Conservation (phyloP, 2,888 invertebrate species). For the Geotrupes spiniger region DNA sequence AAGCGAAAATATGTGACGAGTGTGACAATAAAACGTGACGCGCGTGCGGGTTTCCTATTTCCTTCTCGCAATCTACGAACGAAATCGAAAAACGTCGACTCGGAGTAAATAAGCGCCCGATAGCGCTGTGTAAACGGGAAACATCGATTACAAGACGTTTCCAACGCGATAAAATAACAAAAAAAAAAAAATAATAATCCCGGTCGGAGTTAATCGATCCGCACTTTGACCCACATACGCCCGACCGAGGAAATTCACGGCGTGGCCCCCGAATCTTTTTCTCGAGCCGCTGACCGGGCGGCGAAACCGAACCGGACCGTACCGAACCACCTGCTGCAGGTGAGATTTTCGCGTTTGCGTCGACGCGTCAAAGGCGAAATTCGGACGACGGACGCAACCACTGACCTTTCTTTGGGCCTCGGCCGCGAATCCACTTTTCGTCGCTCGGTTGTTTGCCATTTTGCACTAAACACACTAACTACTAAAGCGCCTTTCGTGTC, state of each 20-base stretch:
- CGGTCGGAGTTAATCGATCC: slow-evolving; percentile 4
- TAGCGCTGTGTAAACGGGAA: no score
- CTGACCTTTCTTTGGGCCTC: slow-evolving; percentile 94
- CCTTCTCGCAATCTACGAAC: background rate
- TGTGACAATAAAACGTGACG: background rate
- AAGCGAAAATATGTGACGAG: background rate
- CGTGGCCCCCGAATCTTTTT: background rate
- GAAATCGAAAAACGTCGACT: no score
- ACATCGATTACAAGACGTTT: no score
- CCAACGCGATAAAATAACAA: no score
- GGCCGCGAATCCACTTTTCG: slow-evolving; percentile 93
- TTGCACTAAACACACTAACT: slow-evolving; percentile 22
- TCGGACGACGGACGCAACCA: slow-evolving; percentile 12
- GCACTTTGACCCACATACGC: slow-evolving; percentile 9
- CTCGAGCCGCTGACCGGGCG: no score
- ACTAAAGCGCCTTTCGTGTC: slow-evolving; percentile 20
- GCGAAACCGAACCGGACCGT: background rate
- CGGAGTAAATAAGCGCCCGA: no score
- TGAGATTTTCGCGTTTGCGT: background rate
- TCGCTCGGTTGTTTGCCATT: slow-evolving; percentile 81
- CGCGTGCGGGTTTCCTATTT: slow-evolving; percentile 5
- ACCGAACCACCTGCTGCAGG: slow-evolving; percentile 10
- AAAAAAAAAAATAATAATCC: background rate
- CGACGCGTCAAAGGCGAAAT: background rate
- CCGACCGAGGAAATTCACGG: background rate